Evolutionary conservation across 2,113 vertebrate species (phyloP), one percentile per base, ranked within the genome.

Genomic region (Bujurquina vittata): DNA sequence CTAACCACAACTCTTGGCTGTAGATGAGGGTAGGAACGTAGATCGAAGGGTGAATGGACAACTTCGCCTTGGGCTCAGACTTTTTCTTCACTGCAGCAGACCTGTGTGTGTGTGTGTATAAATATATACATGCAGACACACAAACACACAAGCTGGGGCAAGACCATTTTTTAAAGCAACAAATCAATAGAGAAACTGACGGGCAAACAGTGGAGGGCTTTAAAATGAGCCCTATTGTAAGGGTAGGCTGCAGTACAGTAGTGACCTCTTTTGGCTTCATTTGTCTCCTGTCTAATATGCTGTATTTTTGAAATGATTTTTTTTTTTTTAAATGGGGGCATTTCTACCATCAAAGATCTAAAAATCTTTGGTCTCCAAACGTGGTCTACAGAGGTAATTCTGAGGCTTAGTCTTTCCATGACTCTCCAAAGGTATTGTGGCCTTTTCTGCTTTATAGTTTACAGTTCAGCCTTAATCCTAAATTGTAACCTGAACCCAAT

Each of bases 351-450:
- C 26, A 52, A 52, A 20, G 26, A 72, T 72, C 46, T 31, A 18
- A 9, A 31, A 26, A 29, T 31, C 4, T 52, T 29, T n/a, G 43
- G 23, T 10, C 43, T 5, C 0, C 20, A 31, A 0, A 0, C 43
- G 52, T 72, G 35, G 9, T 37, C 35, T 10, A 37, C 35, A 37
- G 54, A 72, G 26, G 75, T 29, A 69, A 31, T 6, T 17, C 12
- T 11, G 54, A 43, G 43, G 23, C 1, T 31, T 69, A 49, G 2
- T 72, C 26, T 54, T 72, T 52, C 46, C 31, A 18, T 31, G 17
- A 72, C 23, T 12, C 58, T 77, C 2, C 31, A 31, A 23, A 77
- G 40, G 11, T 33, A 22, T 33, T 52, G 23, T 5, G 22, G 12
- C 40, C 35, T 23, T 23, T 23, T 23, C 20, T 46, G 35, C 0